Percentiles rank a stretch among this genome's conserved stretches.
Conservation (phyloP, 2,888 invertebrate species). For the Pseudococcus jackbeardsleyi region DNA sequence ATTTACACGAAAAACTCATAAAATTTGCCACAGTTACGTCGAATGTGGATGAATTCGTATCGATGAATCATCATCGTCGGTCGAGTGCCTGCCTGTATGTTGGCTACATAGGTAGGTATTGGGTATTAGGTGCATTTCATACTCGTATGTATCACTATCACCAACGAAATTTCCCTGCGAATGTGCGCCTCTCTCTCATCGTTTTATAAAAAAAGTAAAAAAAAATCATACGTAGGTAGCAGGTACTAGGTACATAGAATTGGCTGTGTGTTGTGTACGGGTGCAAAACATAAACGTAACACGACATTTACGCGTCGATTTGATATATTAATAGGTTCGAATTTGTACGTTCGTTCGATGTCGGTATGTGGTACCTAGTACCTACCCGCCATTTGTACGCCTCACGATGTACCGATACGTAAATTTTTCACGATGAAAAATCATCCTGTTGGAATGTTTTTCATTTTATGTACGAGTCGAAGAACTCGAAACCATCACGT, state of each 20-base stretch:
- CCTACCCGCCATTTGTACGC: not conserved
- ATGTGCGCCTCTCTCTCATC: not conserved
- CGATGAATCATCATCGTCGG: not conserved
- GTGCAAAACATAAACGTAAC: not conserved
- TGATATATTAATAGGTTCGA: conserved; percentile 10
- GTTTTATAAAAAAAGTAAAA: not conserved
- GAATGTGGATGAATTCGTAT: not conserved
- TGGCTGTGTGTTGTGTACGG: not conserved
- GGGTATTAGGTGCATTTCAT: too few relatives aligned
- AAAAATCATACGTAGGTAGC: not conserved
- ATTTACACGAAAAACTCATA: not conserved
- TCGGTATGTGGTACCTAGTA: not conserved
- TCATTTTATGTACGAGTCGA: not conserved
- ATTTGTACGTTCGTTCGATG: not conserved
- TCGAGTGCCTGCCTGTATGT: not conserved
- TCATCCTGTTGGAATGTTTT: not conserved
- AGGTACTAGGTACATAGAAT: not conserved
- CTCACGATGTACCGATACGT: conserved; percentile 2
- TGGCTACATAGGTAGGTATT: too few relatives aligned
- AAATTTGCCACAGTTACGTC: too few relatives aligned
- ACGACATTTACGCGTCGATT: conserved; percentile 10
- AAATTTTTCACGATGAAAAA: conserved; percentile 10
- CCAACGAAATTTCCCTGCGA: not conserved
- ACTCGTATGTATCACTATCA: not conserved
- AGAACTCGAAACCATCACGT: not conserved